Conservation (phyloP, 2,797 vertebrate species). For the Amazona finschi region DNA sequence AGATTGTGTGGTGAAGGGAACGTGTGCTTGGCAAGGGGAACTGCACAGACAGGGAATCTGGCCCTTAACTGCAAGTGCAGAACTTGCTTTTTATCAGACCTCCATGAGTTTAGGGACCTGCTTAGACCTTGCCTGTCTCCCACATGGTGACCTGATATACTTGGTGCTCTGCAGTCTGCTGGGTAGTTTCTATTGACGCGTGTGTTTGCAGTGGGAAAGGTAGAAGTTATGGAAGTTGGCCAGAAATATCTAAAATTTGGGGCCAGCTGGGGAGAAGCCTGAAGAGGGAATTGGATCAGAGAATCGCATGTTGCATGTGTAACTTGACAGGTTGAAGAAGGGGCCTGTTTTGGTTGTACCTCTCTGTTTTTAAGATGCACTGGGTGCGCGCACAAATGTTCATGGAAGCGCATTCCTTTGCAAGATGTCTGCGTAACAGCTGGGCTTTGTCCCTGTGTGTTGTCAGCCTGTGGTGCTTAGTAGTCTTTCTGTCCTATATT, state of each 20-base stretch:
- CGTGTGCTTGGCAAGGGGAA: not conserved
- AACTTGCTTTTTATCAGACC: not conserved
- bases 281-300: not conserved
- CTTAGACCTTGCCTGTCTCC: not conserved
- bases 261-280: not conserved
- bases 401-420: not conserved
- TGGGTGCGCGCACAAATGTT: fast-evolving
- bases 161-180: fast-evolving
- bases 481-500: not conserved
- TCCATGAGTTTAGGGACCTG: fast-evolving
- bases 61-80: not conserved
- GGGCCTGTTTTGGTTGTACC: not conserved
- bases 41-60: not conserved
- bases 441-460: not conserved
- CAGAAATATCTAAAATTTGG: not conserved
- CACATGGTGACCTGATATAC: not conserved
- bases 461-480: not conserved
- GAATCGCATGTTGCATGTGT: not conserved
- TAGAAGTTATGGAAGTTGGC: not conserved
- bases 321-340: not conserved
- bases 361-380: not conserved
- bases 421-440: not conserved
- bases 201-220: not conserved
- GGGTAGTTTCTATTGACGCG: not conserved
- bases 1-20: not conserved